Evolutionary conservation across 2,888 invertebrate species (phyloP), one percentile per base, ranked within the genome.

Genomic region (Mythimna lalbum): DNA sequence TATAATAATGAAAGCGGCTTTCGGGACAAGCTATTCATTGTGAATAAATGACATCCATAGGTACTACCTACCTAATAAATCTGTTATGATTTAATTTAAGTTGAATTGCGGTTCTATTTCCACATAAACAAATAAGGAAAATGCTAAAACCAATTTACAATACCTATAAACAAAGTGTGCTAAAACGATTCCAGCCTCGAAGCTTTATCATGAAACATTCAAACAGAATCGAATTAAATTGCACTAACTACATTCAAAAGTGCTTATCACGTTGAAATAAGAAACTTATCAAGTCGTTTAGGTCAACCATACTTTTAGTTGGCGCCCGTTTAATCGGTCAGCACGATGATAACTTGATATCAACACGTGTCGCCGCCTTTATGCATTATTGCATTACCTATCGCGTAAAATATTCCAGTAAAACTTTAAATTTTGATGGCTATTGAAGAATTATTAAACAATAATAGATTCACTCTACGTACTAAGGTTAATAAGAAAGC

Each of bases 251-350:
- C 23, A n/a, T 50, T 73, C 39, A 73, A 53, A 59, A 65, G 14
- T 69, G 60, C 72, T 80, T 80, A 82, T 80, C 80, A 60, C n/a
- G 33, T 59, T 67, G 66, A 73, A 73, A 82, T 82, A 73, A 39
- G 73, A 82, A 73, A 78, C 73, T 81, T 73, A 82, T 82, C 80
- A 69, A 66, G 65, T 56, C 63, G 70, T 66, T 69, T 66, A 69
- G 78, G 82, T 80, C 82, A 78, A 73, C 63, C 47, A 53, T 77
- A 76, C 78, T 69, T 78, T 63, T 60, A 68, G 63, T 49, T 66
- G 49, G 49, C 43, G 82, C 55, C 21, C 39, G 49, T 56, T 76
- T 76, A 61, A 80, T 71, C 80, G 76, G 81, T 76, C 81, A 81
- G 60, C 63, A 57, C 59, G 53, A 63, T 67, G 82, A 80, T 82